phyloP scores from a whole-genome alignment of 1,140 invertebrate genomes.

The Drusus annulatus region DNA sequence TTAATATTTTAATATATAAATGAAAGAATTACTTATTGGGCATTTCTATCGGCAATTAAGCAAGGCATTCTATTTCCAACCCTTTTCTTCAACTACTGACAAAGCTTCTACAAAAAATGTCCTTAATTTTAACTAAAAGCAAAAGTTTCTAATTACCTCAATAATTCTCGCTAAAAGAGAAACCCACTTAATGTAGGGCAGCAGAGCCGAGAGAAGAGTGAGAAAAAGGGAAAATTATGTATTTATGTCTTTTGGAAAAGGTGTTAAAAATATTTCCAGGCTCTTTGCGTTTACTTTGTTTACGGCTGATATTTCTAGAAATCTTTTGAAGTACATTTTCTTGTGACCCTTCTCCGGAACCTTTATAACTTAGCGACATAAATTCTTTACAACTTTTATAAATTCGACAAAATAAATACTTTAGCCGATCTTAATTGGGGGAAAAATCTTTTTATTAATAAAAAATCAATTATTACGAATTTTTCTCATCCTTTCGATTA shows the following conservation, averaged over 20 bases:
- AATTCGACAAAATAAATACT: too few species aligned
- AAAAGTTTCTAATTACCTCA: constrained; percentile 33
- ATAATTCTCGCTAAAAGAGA: not conserved
- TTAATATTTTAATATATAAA: too few species aligned
- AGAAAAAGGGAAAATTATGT: constrained; percentile 1
- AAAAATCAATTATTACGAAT: too few species aligned
- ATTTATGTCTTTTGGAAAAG: constrained; percentile 12
- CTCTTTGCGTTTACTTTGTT: not conserved
- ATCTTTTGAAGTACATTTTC: not conserved
- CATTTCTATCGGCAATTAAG: too few species aligned
- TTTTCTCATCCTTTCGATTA: too few species aligned
- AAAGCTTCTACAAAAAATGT: not conserved
- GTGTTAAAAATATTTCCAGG: constrained; percentile 11
- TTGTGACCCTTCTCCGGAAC: too few species aligned
- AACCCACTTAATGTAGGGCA: constrained; percentile 9
- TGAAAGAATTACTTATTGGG: too few species aligned
- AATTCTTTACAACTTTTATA: too few species aligned
- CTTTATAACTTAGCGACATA: too few species aligned
- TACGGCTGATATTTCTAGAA: not conserved
- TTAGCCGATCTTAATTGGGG: too few species aligned
- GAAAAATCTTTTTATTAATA: too few species aligned
- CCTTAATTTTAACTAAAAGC: constrained; percentile 34
- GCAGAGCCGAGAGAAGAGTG: not conserved
- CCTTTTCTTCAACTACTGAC: not conserved
- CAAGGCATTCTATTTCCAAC: too few species aligned